Evolutionary conservation across 2,888 invertebrate genomes (phyloP).

Genomic region (Parnassius orleans): DNA sequence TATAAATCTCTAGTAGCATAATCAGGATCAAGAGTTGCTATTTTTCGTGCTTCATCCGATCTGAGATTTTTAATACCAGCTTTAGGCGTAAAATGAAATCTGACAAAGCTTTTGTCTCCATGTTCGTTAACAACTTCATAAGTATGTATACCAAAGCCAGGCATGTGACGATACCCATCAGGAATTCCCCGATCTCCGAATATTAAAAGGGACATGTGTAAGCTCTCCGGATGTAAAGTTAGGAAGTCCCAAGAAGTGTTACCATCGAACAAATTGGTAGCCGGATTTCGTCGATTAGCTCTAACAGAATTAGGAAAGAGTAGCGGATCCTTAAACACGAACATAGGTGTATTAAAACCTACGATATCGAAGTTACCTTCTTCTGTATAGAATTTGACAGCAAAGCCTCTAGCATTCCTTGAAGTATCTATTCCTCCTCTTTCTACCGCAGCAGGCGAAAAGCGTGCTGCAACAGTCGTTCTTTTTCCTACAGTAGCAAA

Average conservation of each 20-base stretch:
- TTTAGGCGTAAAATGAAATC: constrained; percentile 94
- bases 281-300: constrained; percentile 95
- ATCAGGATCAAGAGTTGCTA: constrained; percentile 86
- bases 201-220: constrained; percentile 89
- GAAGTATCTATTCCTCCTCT: constrained; percentile 92
- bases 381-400: constrained; percentile 94
- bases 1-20: constrained; percentile 91
- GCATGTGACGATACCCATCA: constrained; percentile 94
- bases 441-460: constrained; percentile 90
- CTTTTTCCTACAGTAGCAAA: constrained; percentile 87
- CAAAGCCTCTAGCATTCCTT: constrained; percentile 93
- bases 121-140: constrained; percentile 90
- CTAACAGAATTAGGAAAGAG: constrained; percentile 95
- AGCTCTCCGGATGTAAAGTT: constrained; percentile 89
- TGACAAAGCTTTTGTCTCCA: constrained; percentile 86
- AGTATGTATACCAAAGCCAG: constrained; percentile 95
- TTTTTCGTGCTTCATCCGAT: constrained; percentile 80
- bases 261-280: constrained; percentile 90
- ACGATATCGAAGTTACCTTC: constrained; percentile 95
- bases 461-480: constrained; percentile 88
- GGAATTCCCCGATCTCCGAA: constrained; percentile 95
- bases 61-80: constrained; percentile 90
- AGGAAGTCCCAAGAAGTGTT: constrained; percentile 97
- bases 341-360: constrained; percentile 93
- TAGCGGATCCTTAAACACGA: constrained; percentile 92